phyloP scores from a whole-genome alignment of 2,113 vertebrate species.

The Antechinus flavipes region DNA sequence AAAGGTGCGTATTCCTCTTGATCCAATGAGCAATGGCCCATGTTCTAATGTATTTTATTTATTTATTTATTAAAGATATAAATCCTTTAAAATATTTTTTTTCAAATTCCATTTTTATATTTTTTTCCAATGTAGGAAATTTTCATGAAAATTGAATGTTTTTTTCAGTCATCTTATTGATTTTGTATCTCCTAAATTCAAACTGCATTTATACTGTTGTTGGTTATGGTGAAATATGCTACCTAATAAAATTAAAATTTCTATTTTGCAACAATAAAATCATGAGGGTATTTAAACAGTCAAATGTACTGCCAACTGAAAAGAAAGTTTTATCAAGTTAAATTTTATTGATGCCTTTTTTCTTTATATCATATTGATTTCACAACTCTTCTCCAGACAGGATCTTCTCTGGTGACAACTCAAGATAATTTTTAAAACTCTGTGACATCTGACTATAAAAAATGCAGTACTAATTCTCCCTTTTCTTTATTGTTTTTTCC shows the following conservation, averaged over 20 bases:
- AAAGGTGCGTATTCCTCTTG: background rate
- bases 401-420: background rate
- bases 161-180: slow-evolving; percentile 2
- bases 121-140: background rate
- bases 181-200: slow-evolving; percentile 11
- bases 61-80: background rate
- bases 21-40: background rate
- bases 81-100: background rate
- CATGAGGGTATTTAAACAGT: background rate
- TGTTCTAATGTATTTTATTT: background rate
- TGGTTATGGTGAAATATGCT: background rate
- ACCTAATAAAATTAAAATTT: background rate
- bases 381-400: background rate
- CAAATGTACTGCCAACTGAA: background rate
- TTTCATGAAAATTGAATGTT: background rate
- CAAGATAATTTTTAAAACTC: background rate
- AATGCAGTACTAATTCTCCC: background rate
- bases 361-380: background rate
- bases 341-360: background rate
- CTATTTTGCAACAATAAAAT: background rate
- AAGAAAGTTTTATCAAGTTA: background rate
- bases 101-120: background rate
- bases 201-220: slow-evolving; percentile 10
- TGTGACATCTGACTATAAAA: background rate
- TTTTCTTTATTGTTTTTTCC: background rate